A percentile compares a stretch with the other conserved stretches of the same genome.
These are phyloP conservation scores for Peribatodes rhomboidaria DNA, from an alignment of 2,888 invertebrate genomes.

Conservation along the genomic window DNA sequence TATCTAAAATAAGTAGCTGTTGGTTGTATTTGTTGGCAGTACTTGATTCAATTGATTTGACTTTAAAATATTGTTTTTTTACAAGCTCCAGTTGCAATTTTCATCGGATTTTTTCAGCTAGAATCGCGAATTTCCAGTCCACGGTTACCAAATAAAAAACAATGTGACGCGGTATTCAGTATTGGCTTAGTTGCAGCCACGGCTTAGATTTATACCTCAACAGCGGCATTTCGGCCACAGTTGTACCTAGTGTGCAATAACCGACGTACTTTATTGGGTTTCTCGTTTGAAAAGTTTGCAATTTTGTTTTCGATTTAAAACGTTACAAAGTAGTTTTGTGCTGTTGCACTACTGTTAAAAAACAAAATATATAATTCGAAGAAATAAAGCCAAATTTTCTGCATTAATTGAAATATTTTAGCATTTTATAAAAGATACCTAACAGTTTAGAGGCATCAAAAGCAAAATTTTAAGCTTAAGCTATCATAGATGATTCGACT, in stretches of 20 bases:
- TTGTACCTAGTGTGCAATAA: slow-evolving; percentile 10
- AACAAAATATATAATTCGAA: too few species aligned
- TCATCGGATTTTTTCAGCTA: background rate
- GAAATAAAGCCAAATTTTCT: too few species aligned
- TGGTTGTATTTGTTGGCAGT: too few species aligned
- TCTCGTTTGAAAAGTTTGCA: slow-evolving; percentile 10
- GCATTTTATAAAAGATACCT: too few species aligned
- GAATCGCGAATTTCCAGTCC: slow-evolving; percentile 6
- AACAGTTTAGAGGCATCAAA: too few species aligned
- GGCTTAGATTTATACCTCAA: slow-evolving; percentile 13
- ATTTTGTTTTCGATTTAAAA: slow-evolving; percentile 10
- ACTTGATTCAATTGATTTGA: background rate
- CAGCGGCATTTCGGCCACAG: background rate
- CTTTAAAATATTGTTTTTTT: background rate
- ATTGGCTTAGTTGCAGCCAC: slow-evolving; percentile 7
- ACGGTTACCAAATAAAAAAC: background rate
- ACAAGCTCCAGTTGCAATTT: background rate
- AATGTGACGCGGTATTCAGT: slow-evolving; percentile 3
- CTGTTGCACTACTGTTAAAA: too few species aligned
- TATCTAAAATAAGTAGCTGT: too few species aligned
- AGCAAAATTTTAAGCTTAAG: too few species aligned
- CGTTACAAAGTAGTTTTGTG: background rate
- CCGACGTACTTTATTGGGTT: slow-evolving; percentile 13
- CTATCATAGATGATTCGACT: too few species aligned
- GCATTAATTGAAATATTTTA: too few species aligned